Evolutionary conservation across 2,797 vertebrate species (phyloP).

Genomic region (Salarias fasciatus): DNA sequence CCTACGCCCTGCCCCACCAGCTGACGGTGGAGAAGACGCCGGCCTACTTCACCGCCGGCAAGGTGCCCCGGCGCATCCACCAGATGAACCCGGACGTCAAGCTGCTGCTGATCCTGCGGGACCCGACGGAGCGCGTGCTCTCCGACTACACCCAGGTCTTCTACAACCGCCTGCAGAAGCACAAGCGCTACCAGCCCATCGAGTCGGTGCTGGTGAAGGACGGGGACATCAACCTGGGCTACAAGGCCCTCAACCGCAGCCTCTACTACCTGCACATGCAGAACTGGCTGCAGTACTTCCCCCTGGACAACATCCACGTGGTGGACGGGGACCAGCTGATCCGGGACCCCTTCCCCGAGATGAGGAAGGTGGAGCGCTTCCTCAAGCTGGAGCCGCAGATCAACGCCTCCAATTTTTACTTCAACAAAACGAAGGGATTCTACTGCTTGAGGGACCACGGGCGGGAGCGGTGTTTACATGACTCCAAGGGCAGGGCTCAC

Average conservation of each 20-base stretch:
- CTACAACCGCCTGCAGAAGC: constrained; percentile 95
- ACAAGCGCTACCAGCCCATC: constrained; percentile 90
- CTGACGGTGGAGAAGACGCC: constrained; percentile 97
- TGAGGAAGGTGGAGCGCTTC: constrained; percentile 93
- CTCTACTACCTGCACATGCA: constrained; percentile 93
- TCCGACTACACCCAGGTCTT: constrained; percentile 99
- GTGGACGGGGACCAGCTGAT: constrained; percentile 95
- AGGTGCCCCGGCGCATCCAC: constrained; percentile 90
- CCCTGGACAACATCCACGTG: constrained; percentile 87
- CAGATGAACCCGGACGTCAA: constrained; percentile 87
- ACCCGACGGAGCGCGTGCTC: constrained; percentile 93
- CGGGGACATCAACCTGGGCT: constrained; percentile 89
- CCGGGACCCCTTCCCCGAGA: constrained; percentile 91
- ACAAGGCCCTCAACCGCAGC: constrained; percentile 97
- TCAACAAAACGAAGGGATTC: constrained; percentile 97
- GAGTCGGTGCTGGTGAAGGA: constrained; percentile 90
- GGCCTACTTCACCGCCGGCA: constrained; percentile 93
- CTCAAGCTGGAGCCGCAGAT: constrained; percentile 90
- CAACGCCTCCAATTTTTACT: constrained; percentile 95
- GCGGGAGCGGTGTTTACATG: constrained; percentile 92
- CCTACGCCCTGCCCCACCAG: constrained; percentile 86
- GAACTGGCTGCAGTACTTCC: constrained; percentile 93
- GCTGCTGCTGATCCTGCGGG: constrained; percentile 94
- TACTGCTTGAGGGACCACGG: constrained; percentile 93
- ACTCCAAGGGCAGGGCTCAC: constrained; percentile 94